phyloP scores from a whole-genome alignment of 1,140 invertebrate genomes.

The Meloidogyne floridensis region DNA sequence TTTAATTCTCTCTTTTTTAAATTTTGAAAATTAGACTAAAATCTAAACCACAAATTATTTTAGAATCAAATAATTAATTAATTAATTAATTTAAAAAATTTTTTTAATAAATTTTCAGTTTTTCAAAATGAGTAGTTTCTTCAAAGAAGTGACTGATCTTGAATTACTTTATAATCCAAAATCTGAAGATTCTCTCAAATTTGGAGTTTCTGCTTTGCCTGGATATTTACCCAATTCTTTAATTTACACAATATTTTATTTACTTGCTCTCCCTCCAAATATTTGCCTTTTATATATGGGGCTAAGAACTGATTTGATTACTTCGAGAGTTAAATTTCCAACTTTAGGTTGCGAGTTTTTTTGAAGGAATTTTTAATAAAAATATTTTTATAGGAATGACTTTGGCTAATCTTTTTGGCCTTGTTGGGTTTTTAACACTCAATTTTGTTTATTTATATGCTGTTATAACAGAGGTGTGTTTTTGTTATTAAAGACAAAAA shows the following conservation, averaged over 20 bases:
- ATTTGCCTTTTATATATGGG: conserved; percentile 58
- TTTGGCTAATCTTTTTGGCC: conserved; percentile 55
- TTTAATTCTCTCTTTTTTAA: too few relatives aligned
- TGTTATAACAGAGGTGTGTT: conserved; percentile 49
- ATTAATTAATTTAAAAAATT: too few relatives aligned
- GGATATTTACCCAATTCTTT: conserved; percentile 54
- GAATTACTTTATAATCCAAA: conserved; percentile 11
- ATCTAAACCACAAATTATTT: too few relatives aligned
- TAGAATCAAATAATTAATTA: too few relatives aligned
- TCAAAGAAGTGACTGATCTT: neutral
- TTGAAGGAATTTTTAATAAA: neutral
- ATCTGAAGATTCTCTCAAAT: neutral
- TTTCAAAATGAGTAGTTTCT: neutral
- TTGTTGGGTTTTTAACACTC: conserved; percentile 53
- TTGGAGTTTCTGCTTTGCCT: conserved; percentile 35
- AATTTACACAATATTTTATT: conserved; percentile 56
- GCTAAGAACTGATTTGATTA: conserved; percentile 51
- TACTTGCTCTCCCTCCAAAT: conserved; percentile 57
- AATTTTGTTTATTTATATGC: conserved; percentile 56
- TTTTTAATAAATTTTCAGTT: too few relatives aligned
- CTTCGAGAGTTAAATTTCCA: conserved; percentile 54
- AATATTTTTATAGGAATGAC: conserved; percentile 47
- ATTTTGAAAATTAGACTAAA: too few relatives aligned
- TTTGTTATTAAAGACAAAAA: neutral
- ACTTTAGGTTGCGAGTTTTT: conserved; percentile 28